phyloP scores from a whole-genome alignment of 2,113 vertebrate species.

The Puffinus mauretanicus region DNA sequence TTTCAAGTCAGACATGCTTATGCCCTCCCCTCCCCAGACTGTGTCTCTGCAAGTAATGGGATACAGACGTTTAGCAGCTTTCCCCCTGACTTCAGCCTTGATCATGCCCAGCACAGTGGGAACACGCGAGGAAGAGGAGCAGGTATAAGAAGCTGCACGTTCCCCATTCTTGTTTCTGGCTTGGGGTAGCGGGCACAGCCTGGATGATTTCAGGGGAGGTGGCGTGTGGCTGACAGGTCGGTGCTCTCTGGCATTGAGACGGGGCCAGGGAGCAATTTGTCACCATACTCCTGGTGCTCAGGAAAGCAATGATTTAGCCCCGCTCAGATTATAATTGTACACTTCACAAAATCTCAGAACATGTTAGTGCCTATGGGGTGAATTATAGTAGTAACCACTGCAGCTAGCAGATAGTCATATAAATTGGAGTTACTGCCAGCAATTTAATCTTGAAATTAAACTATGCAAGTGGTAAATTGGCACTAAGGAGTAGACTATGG shows the following conservation, averaged over 20 bases:
- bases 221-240: not conserved
- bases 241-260: not conserved
- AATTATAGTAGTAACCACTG: conserved; percentile 2
- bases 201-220: not conserved
- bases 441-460: conserved; percentile 57
- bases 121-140: not conserved
- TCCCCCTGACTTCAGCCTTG: not conserved
- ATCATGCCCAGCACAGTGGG: not conserved
- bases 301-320: not conserved
- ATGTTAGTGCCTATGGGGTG: not conserved
- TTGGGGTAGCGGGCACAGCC: not conserved
- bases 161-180: not conserved
- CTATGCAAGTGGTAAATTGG: conserved; percentile 65
- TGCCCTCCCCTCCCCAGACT: not conserved
- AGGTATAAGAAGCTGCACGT: fast-evolving
- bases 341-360: conserved; percentile 26
- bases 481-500: conserved; percentile 57
- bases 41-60: not conserved
- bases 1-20: not conserved
- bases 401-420: conserved; percentile 4
- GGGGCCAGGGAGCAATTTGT: not conserved
- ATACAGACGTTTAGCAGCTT: not conserved
- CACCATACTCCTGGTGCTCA: not conserved
- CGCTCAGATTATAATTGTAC: not conserved
- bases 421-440: conserved; percentile 46